Base-by-base conservation (phyloP, 2,797 vertebrate genomes). In the Lepilemur ruficaudatus region DNA sequence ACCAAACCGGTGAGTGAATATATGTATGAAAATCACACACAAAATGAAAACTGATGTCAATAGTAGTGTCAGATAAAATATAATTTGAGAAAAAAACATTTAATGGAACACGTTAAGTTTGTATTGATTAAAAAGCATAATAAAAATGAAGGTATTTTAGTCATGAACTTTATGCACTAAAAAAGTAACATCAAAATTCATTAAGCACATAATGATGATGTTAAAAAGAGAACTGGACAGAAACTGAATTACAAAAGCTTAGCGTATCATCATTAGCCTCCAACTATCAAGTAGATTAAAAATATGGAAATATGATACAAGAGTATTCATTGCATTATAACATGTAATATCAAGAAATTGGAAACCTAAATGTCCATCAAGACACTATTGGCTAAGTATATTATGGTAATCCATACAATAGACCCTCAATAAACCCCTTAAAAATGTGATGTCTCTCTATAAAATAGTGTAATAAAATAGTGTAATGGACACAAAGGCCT, bases 211-310 rank as follows among this genome's bases (percentile, higher is more conserved):
- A 9, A 91, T 93, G 57, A 84, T 57, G 23, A 73, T 87, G 59
- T 81, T 91, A 94, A 89, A 82, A 78, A 67, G 43, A 94, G 52
- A 96, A 96, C 41, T 67, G 41, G 30, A 79, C 57, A 82, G 78
- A 96, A 95, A 85, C 15, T 84, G 67, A 76, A 83, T 96, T 92
- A 78, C 3, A 83, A 93, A 92, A 87, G 52, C 61, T 94, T 76
- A 92, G 52, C 17, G 78, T 73, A 95, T 1, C 25, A 48, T 86
- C 20, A 72, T 75, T 92, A 96, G n/a, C 25, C 43, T 92, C 55
- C 89, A 79, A 70, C 11, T 76, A 70, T 41, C 10, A 89, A 95
- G 43, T 67, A 86, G n/a, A 96, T 85, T 67, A 85, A 76, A 76
- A 96, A 85, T 91, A 72, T 48, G 7, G 9, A 93, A 95, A 70